Evolutionary conservation across 2,797 vertebrate genomes (phyloP), one percentile per base, ranked within the genome.

Genomic region (Hyperoplus lanceolatus): DNA sequence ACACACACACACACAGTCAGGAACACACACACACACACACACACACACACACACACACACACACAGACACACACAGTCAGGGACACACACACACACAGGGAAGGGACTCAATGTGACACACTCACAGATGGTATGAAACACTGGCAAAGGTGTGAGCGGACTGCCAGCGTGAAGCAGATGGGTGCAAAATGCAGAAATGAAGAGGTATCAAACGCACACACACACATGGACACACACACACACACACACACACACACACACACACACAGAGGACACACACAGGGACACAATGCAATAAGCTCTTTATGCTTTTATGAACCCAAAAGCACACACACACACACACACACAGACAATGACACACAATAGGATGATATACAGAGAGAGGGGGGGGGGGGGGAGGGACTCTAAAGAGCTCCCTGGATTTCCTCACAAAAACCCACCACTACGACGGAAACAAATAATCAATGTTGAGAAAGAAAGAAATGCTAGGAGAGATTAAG

Each of bases 131-230:
- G 90, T 78, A 87, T 62, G 73, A 80, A 77, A 87, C 87, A 82
- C 85, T 90, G 80, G 82, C 84, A 75, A 86, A 93, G 86, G 90
- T 91, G 93, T 87, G 88, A 93, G 86, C 83, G 86, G 87, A 91
- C 89, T 81, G 88, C 85, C 88, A 84, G 91, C 78, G 48, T 88
- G 90, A 87, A 93, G 88, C 92, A 93, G 92, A 94, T 90, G 91
- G 93, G 90, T 73, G 87, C 74, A 64, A 87, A 83, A 88, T 72
- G 87, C 15, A 67, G 89, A 89, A 93, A 90, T 49, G 56, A 84
- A 72, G 79, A 89, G 75, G 82, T 70, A 82, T 73, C 83, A 82
- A 75, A 79, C 16, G 54, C 29, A 15, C 15, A 59, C 46, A 80
- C 56, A 73, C 59, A 48, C 70, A n/a, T n/a, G n/a, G n/a, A n/a